A percentile compares a stretch with the other conserved stretches of the same genome.
Conservation (phyloP, 2,113 vertebrate species). For the Clarias macrocephalus region DNA sequence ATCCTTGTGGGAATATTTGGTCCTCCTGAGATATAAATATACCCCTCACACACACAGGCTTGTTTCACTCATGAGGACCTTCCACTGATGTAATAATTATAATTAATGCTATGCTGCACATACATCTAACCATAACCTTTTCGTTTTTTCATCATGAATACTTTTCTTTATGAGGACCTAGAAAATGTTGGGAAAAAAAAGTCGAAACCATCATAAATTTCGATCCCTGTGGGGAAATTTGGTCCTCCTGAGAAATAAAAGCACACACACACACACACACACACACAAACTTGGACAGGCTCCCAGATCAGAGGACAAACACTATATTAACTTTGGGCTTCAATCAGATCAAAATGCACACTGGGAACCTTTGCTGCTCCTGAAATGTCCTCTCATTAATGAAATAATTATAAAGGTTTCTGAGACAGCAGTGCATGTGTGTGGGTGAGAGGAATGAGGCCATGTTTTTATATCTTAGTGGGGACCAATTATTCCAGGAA, state of each 20-base stretch:
- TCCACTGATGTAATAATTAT: too few species aligned
- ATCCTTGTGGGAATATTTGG: too few species aligned
- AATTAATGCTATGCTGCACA: neutral
- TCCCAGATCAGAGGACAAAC: constrained; percentile 24
- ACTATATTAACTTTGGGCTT: neutral
- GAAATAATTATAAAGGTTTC: neutral
- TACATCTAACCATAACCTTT: neutral
- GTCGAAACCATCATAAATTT: neutral
- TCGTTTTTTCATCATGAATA: neutral
- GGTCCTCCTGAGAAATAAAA: neutral
- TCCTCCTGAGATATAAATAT: too few species aligned
- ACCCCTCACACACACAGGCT: neutral
- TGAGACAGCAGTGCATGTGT: neutral
- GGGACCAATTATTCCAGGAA: neutral
- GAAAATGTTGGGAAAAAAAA: neutral
- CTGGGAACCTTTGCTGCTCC: neutral
- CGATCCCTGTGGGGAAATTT: neutral
- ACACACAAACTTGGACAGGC: neutral
- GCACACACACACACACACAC: neutral
- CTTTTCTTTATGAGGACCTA: neutral
- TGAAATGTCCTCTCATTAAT: neutral
- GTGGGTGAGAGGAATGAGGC: neutral
- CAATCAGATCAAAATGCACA: neutral
- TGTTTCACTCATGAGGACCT: neutral
- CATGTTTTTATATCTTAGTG: neutral